Evolutionary conservation across 2,113 vertebrate species (phyloP).

Genomic region (Pseudorhombus dupliciocellatus): DNA sequence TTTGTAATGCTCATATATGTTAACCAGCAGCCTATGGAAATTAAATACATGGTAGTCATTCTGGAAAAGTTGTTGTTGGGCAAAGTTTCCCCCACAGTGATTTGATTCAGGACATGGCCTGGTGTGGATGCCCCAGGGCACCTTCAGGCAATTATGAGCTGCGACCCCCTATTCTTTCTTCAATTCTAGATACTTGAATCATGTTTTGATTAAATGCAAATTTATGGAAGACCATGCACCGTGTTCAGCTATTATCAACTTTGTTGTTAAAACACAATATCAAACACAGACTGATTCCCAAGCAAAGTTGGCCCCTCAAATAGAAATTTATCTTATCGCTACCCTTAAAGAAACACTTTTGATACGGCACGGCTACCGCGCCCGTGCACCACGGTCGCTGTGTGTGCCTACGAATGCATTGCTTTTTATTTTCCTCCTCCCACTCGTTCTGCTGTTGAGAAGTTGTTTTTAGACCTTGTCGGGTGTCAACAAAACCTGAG

Average conservation of each 20-base stretch:
- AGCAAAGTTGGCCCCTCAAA: neutral
- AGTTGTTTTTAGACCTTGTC: slow-evolving; percentile 51
- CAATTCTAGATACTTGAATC: neutral
- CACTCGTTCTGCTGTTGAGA: slow-evolving; percentile 9
- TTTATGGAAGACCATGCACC: neutral
- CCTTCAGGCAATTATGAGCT: neutral
- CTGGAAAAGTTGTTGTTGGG: neutral
- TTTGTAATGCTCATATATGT: neutral
- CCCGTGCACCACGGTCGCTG: neutral
- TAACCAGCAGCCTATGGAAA: neutral
- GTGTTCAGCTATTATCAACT: neutral
- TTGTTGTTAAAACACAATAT: neutral
- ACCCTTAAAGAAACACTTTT: neutral
- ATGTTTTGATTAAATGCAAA: neutral
- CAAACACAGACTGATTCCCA: neutral
- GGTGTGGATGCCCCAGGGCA: neutral
- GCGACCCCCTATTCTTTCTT: neutral
- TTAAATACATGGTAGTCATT: neutral
- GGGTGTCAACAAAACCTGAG: slow-evolving; percentile 47
- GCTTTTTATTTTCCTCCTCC: neutral
- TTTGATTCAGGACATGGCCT: neutral
- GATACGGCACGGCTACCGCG: neutral
- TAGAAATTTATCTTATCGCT: neutral
- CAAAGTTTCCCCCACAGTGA: neutral
- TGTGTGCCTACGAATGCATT: neutral